Evolutionary conservation across 2,888 invertebrate species (phyloP).

Genomic region (Icerya purchasi): DNA sequence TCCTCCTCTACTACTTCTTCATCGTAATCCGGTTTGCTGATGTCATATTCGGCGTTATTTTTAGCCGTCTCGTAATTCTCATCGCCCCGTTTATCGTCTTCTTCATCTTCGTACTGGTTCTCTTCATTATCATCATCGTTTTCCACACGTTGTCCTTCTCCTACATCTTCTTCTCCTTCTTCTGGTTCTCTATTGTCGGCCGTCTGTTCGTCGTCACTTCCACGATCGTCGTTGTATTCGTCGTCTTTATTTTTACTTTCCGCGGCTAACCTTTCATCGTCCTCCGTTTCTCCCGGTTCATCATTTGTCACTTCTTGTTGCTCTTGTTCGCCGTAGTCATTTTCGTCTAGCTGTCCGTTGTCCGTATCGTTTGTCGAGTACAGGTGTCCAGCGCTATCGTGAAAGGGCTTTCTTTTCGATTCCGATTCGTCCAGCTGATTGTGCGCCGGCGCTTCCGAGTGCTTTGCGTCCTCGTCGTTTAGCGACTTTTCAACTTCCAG

Average conservation of each 20-base stretch:
- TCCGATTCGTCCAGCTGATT: too few species aligned
- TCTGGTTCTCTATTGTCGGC: conserved; percentile 6
- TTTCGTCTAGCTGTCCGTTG: conserved; percentile 14
- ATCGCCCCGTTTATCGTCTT: neutral
- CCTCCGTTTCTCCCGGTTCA: conserved; percentile 9
- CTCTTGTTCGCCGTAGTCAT: neutral
- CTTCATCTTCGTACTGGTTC: conserved; percentile 4
- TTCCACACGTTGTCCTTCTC: conserved; percentile 1
- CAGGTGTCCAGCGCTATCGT: conserved; percentile 5
- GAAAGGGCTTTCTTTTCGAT: neutral
- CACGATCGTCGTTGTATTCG: conserved; percentile 1
- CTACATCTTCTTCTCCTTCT: conserved; percentile 9
- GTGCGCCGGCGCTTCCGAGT: too few species aligned
- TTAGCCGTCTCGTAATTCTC: conserved; percentile 20
- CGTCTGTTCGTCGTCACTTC: conserved; percentile 14
- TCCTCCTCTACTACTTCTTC: neutral
- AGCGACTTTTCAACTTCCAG: too few species aligned
- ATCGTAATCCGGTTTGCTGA: neutral
- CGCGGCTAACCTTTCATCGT: conserved; percentile 4
- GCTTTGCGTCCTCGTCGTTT: too few species aligned
- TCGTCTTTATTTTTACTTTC: neutral
- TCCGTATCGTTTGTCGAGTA: too few species aligned
- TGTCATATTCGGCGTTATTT: conserved; percentile 15
- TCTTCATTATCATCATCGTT: conserved; percentile 2
- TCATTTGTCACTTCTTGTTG: conserved; percentile 5